Evolutionary conservation across 2,888 invertebrate species (phyloP), one percentile per base, ranked within the genome.

Genomic region (Eudasyphora cyanicolor): DNA sequence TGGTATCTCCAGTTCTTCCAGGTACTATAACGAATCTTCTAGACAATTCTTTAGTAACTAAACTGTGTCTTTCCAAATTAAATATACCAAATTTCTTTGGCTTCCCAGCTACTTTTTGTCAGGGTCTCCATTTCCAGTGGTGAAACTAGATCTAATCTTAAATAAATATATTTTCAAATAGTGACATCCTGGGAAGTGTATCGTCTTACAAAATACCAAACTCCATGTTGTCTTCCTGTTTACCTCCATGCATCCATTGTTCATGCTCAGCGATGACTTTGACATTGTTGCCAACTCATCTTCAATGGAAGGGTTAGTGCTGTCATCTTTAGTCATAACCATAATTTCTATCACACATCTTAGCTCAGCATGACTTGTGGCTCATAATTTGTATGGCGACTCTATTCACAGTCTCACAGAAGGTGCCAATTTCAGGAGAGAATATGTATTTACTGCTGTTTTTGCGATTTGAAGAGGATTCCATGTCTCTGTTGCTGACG

Each of bases 351-450:
- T 24, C 7, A 24, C 57, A 57, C 27, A 57, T n/a, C 12, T 57
- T 57, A 14, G 27, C 57, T 2, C 57, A 57, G 57, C 57, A 27
- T 57, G 57, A 57, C 57, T 57, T 27, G 57, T 57, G 57, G 27
- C 57, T 57, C 24, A 57, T 24, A 57, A 57, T 27, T 24, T 24
- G 57, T 27, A 57, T 27, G 14, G 27, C 57, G 14, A n/a, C n/a
- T n/a, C n/a, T n/a, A n/a, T 27, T 57, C 57, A 2, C 24, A 27
- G 27, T 24, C 24, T 57, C 24, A 57, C 57, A 57, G 57, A 57
- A 24, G 57, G 27, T 57, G 27, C 27, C 57, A 57, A 21, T 17
- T 7, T 24, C n/a, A n/a, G 45, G 38, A 45, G 2, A n/a, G 45
- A n/a, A 45, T n/a, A 45, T n/a, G 12, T 32, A 6, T 2, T n/a